Evolutionary conservation across 1,140 invertebrate species (phyloP).

Genomic region (Cyclargus thomasi): DNA sequence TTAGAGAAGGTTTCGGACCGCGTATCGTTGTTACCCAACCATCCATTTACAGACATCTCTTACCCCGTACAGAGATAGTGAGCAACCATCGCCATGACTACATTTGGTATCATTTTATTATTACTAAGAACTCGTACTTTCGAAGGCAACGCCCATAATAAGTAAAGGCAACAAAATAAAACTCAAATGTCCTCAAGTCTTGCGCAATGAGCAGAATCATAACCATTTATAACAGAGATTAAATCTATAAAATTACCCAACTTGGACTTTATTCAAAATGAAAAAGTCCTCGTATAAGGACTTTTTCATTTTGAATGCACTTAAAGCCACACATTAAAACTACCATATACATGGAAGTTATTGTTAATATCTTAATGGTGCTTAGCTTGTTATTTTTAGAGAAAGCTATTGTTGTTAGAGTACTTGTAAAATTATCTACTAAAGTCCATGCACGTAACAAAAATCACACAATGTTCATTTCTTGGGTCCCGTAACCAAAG

Average conservation of each 20-base stretch:
- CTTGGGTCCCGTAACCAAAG: too few species aligned
- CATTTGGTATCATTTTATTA: neutral
- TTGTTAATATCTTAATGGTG: neutral
- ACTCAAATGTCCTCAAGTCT: constrained; percentile 3
- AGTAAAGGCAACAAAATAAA: constrained; percentile 7
- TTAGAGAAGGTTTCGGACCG: too few species aligned
- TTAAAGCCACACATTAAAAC: neutral
- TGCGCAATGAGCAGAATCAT: neutral
- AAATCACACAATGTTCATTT: too few species aligned
- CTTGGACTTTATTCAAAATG: constrained; percentile 4
- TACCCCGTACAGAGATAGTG: too few species aligned
- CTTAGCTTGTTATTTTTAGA: neutral
- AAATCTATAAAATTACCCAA: neutral
- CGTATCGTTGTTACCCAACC: too few species aligned
- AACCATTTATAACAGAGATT: neutral
- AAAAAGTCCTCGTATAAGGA: constrained; percentile 8
- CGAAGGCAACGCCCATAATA: neutral
- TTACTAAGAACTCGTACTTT: constrained; percentile 3
- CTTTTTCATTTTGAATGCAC: too few species aligned
- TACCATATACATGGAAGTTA: neutral
- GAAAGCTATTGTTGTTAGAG: neutral
- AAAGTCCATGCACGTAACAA: too few species aligned
- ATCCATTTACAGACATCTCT: too few species aligned
- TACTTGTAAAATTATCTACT: too few species aligned
- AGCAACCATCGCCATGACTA: too few species aligned